These are phyloP conservation scores for Drosophila pandora DNA, from an alignment of 1,140 invertebrate species.

Conservation along the genomic window DNA sequence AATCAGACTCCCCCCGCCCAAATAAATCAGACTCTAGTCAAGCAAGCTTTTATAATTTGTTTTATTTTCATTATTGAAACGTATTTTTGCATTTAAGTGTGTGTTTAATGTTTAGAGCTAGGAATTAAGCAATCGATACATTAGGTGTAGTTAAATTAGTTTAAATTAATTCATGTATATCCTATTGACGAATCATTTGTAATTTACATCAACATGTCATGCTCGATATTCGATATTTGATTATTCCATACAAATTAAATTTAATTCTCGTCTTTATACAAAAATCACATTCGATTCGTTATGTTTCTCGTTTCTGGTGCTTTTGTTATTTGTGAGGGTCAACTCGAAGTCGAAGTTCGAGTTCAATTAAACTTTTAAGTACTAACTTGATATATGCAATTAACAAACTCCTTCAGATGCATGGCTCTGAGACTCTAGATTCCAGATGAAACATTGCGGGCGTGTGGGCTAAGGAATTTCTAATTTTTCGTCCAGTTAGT, in stretches of 20 bases:
- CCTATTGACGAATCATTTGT: slow-evolving; percentile 49
- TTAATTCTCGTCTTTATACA: slow-evolving; percentile 52
- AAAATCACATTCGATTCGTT: slow-evolving; percentile 71
- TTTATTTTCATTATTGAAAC: slow-evolving; percentile 51
- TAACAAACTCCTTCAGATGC: slow-evolving; percentile 37
- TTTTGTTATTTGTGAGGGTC: slow-evolving; percentile 18
- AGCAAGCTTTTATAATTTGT: slow-evolving; percentile 33
- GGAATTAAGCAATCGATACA: slow-evolving; percentile 53
- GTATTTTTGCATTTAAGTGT: slow-evolving; percentile 51
- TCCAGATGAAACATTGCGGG: slow-evolving; percentile 16
- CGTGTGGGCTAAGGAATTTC: slow-evolving; percentile 10
- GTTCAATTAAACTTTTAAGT: slow-evolving; percentile 41
- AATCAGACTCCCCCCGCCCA: not conserved
- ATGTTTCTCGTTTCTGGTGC: slow-evolving; percentile 22
- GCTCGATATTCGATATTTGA: slow-evolving; percentile 33
- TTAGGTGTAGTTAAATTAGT: slow-evolving; percentile 46
- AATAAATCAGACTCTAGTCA: not conserved
- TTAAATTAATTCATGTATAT: slow-evolving; percentile 29
- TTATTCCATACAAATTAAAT: slow-evolving; percentile 33
- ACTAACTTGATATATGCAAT: slow-evolving; percentile 53
- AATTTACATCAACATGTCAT: slow-evolving; percentile 47
- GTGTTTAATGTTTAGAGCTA: slow-evolving; percentile 39
- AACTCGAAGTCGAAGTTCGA: slow-evolving; percentile 31
- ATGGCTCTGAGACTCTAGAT: too few species aligned
- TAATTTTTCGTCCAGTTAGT: slow-evolving; percentile 16